Evolutionary conservation across 1,140 invertebrate genomes (phyloP), one percentile per base, ranked within the genome.

Genomic region (Magallana angulata): DNA sequence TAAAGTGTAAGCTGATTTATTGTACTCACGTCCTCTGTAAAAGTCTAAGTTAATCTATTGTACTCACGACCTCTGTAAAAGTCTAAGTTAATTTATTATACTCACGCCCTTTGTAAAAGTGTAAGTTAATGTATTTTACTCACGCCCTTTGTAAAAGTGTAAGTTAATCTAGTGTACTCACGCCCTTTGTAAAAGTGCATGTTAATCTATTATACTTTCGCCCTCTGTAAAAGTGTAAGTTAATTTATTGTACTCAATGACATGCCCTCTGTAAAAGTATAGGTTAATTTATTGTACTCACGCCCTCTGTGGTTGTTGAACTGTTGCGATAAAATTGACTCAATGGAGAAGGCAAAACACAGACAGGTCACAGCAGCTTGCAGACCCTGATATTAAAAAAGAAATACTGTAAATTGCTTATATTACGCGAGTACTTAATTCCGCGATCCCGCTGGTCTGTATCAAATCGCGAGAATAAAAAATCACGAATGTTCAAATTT

Each of bases 271-370:
- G 9, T 76, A 24, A 24, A 24, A 24, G 24, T 24, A 1, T 48
- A 48, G 0, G 36, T 48, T 2, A 48, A 48, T 3, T 48, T 48
- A 48, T 48, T 48, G 36, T 36, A 84, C 36, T 48, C 36, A 48
- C 68, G 68, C 68, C 68, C 68, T 30, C 68, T 76, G 24, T 76
- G 68, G 68, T 76, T 76, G 24, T 76, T 24, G 68, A 76, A 76
- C 0, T 11, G 68, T 76, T 76, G 68, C 24, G 24, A 18, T 76
- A 12, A 4, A 30, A 30, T 30, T 76, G 68, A 14, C 24, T 30
- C 24, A 30, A 76, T 76, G 30, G 36, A 1, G 24, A 7, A 76
- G 24, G 24, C 68, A 11, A 76, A 4, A 48, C 6, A 76, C 8
- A 36, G 48, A 76, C 68, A 76, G 68, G 36, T 4, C 1, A 76